Conservation (phyloP, 2,888 invertebrate species). For the Conchocele bisecta region DNA sequence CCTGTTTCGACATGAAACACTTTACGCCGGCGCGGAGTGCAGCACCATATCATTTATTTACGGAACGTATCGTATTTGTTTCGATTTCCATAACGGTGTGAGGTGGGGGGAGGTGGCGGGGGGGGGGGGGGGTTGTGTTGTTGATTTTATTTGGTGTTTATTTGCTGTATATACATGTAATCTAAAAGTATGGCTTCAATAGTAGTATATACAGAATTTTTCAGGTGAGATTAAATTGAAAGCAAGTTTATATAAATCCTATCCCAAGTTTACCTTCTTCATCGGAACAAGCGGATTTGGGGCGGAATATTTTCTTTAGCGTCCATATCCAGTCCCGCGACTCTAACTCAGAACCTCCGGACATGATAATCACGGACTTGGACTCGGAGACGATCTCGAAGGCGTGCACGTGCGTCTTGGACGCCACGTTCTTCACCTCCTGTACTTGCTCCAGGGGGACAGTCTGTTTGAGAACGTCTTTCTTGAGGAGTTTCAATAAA, state of each 20-base stretch:
- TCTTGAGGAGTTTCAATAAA: background rate
- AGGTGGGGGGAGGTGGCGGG: too few relatives aligned
- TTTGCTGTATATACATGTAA: too few relatives aligned
- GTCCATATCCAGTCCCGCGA: slow-evolving; percentile 11
- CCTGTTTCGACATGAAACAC: too few relatives aligned
- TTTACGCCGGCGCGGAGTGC: too few relatives aligned
- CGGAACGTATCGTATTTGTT: too few relatives aligned
- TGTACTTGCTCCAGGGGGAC: slow-evolving; percentile 6
- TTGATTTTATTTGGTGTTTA: too few relatives aligned
- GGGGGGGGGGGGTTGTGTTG: too few relatives aligned
- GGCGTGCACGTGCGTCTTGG: slow-evolving; percentile 7
- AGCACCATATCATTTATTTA: too few relatives aligned
- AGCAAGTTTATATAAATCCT: background rate
- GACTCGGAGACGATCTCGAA: background rate
- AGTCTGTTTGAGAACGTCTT: background rate
- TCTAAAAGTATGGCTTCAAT: too few relatives aligned
- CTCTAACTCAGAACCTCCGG: slow-evolving; percentile 4
- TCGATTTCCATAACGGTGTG: too few relatives aligned
- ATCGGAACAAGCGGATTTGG: background rate
- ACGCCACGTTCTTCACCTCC: slow-evolving; percentile 5
- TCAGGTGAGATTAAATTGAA: background rate
- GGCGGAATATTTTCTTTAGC: slow-evolving; percentile 5
- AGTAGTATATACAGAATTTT: background rate
- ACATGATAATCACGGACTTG: background rate
- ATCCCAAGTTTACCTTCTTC: background rate